Conservation (phyloP, 2,113 vertebrate genomes). For the Setophaga coronata region DNA sequence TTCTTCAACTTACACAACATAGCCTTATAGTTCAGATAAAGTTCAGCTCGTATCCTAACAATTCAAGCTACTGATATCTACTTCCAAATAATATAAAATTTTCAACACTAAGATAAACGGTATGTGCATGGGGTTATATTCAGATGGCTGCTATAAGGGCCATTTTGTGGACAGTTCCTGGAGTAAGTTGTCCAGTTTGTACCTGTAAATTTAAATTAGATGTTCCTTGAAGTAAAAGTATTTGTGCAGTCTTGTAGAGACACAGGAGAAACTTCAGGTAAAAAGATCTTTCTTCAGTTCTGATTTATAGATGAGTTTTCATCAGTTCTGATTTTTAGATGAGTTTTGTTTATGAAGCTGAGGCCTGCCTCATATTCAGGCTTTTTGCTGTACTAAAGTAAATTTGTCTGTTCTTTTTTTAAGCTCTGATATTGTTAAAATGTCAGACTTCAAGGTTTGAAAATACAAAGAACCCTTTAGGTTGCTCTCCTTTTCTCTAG, state of each 20-base stretch:
- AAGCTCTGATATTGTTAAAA: not conserved
- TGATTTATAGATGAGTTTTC: not conserved
- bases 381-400: not conserved
- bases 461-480: not conserved
- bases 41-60: not conserved
- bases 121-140: not conserved
- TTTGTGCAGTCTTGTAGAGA: not conserved
- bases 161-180: not conserved
- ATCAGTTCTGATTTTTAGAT: not conserved
- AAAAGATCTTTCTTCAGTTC: not conserved
- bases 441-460: not conserved
- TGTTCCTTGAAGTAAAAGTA: not conserved
- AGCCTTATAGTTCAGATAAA: not conserved
- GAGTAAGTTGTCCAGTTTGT: not conserved
- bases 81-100: not conserved
- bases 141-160: not conserved
- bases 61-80: not conserved
- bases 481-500: not conserved
- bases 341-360: not conserved
- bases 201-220: not conserved
- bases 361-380: not conserved
- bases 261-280: not conserved
- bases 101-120: not conserved
- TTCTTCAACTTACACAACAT: not conserved
- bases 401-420: not conserved